Evolutionary conservation across 2,888 invertebrate species (phyloP), one percentile per base, ranked within the genome.

Genomic region (Drosophila melanosoma): DNA sequence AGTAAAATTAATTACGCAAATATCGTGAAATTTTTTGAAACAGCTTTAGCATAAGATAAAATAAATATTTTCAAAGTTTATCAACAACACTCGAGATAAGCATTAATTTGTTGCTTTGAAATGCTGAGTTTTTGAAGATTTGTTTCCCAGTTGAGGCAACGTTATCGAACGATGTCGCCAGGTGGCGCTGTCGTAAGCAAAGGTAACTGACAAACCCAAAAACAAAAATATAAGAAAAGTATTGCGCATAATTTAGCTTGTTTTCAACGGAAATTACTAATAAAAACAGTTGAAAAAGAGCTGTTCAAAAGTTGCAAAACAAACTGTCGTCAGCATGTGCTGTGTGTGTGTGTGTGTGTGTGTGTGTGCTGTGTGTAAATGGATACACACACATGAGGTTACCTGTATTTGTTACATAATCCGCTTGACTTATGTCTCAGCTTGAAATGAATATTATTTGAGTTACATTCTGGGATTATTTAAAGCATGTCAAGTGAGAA

Each of bases 231-330:
- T 15, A 8, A 23, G 4, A 42, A 38, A 36, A 38, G 35, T 40
- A 60, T 60, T 64, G 67, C 79, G 73, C 77, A 86, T 83, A 80
- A 81, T 82, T 83, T 71, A 69, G 80, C 72, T 81, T 89, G 82
- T 90, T 90, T 89, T 82, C 84, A 71, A 81, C 82, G 89, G 89
- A 89, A 90, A 81, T 84, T 89, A 82, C 90, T 79, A 90, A 87
- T 90, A 89, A 90, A 89, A 89, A 83, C 85, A 68, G 77, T 74
- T 79, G 70, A 36, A 66, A 83, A 83, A 77, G 76, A 79, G 74
- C 75, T 89, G 85, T 85, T 86, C 85, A 85, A 89, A 89, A 89
- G 83, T 88, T 89, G 63, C 60, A 74, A 83, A 87, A 77, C 88
- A 88, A 87, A 88, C 85, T 87, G 86, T 83, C 88, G 83, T 76